phyloP scores from a whole-genome alignment of 2,888 invertebrate genomes.

The Dasypolia templi region DNA sequence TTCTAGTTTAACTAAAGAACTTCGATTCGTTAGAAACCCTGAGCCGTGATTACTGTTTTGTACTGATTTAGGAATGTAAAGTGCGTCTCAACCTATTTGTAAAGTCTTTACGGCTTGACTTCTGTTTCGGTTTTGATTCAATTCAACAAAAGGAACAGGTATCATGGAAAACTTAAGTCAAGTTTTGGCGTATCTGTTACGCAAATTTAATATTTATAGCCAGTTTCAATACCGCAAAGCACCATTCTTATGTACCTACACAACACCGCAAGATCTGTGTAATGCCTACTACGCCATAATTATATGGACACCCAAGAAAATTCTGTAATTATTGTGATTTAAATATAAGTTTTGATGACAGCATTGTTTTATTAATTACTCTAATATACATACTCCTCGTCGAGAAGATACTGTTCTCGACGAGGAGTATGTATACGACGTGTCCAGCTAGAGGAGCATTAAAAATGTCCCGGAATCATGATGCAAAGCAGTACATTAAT shows the following conservation, averaged over 20 bases:
- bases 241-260: background rate
- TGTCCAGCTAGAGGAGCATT: background rate
- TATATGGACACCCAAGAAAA: background rate
- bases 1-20: slow-evolving; percentile 49
- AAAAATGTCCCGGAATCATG: background rate
- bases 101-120: background rate
- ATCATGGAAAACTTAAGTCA: background rate
- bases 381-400: no score
- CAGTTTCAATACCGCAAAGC: background rate
- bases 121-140: background rate
- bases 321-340: slow-evolving; percentile 2
- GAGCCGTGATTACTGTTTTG: slow-evolving; percentile 20
- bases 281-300: background rate
- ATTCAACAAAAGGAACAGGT: background rate
- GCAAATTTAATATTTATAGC: background rate
- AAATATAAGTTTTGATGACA: slow-evolving; percentile 1
- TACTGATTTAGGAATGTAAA: background rate
- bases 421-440: background rate
- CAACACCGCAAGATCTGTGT: background rate
- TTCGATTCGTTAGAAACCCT: slow-evolving; percentile 28
- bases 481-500: no score
- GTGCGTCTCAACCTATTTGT: slow-evolving; percentile 17
- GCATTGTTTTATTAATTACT: slow-evolving; percentile 6
- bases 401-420: no score
- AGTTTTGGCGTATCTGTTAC: background rate